Conservation (phyloP, 2,113 vertebrate genomes). For the Psammodynastes pulverulentus region DNA sequence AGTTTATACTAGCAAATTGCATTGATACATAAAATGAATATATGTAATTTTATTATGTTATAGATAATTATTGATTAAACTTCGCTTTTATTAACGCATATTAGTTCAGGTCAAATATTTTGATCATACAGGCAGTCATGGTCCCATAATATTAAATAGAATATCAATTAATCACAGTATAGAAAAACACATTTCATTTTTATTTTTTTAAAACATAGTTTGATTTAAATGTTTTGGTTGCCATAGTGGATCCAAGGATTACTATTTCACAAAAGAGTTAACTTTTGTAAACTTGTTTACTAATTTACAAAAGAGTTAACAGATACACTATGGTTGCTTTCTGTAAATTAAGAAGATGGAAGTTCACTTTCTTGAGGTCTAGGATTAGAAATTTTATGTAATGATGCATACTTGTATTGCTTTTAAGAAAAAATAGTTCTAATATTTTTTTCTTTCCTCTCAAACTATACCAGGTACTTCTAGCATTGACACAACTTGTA, state of each 20-base stretch:
- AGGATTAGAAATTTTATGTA: not conserved
- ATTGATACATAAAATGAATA: not conserved
- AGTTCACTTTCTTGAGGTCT: not conserved
- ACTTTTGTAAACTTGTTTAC: not conserved
- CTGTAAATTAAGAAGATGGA: not conserved
- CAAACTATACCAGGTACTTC: constrained; percentile 81
- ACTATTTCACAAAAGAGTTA: not conserved
- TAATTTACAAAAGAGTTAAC: not conserved
- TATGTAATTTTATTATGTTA: not conserved
- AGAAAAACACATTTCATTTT: not conserved
- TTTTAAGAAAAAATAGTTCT: not conserved
- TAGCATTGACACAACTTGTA: constrained; percentile 97
- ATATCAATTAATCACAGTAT: not conserved
- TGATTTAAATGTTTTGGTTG: not conserved
- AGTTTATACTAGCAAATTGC: not conserved
- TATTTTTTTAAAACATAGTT: not conserved
- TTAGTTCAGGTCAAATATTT: not conserved
- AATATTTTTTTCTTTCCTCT: not conserved
- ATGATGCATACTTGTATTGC: not conserved
- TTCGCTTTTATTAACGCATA: not conserved
- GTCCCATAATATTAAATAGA: not conserved
- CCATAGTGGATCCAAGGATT: not conserved
- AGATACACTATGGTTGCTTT: not conserved
- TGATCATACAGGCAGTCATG: not conserved
- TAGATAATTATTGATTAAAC: not conserved